Percentiles rank a stretch among this genome's conserved stretches.
phyloP scores from a whole-genome alignment of 35 echinoderm and acorn worm genomes.

The Apostichopus parvimensis region DNA sequence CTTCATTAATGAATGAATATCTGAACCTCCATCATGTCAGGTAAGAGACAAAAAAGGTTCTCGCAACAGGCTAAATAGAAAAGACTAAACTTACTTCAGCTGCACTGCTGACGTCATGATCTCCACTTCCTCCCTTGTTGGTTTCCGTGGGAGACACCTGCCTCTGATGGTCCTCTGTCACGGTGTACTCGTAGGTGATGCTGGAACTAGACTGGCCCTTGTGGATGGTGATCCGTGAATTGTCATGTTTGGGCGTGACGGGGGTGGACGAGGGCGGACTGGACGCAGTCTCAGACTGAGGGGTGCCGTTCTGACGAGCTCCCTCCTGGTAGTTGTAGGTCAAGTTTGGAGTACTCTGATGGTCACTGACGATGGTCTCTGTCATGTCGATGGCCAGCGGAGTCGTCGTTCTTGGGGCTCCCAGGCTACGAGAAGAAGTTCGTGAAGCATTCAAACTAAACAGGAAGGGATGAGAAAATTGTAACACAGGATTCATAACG shows the following conservation, averaged over 20 bases:
- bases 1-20: too few relatives aligned
- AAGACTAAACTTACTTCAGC: conserved; percentile 24
- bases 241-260: conserved; percentile 89
- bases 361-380: conserved; percentile 82
- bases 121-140: neutral
- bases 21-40: too few relatives aligned
- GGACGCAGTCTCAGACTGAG: conserved; percentile 65
- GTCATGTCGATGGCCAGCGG: conserved; percentile 91
- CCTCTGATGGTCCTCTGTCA: conserved; percentile 73
- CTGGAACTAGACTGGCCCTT: conserved; percentile 88
- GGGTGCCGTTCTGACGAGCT: conserved; percentile 57
- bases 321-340: conserved; percentile 65
- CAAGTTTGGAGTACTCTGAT: conserved; percentile 84
- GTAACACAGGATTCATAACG: neutral
- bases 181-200: conserved; percentile 89
- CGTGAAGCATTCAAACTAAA: conserved; percentile 78
- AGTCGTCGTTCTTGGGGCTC: conserved; percentile 94
- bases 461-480: conserved; percentile 36
- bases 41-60: too few relatives aligned
- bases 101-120: conserved; percentile 29
- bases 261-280: conserved; percentile 89
- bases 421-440: conserved; percentile 91
- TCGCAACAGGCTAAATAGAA: too few relatives aligned
- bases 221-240: conserved; percentile 91
- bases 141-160: conserved; percentile 12